Evolutionary conservation across 1,140 invertebrate species (phyloP), one percentile per base, ranked within the genome.

Genomic region (Pseudomyrmex dendroicus): DNA sequence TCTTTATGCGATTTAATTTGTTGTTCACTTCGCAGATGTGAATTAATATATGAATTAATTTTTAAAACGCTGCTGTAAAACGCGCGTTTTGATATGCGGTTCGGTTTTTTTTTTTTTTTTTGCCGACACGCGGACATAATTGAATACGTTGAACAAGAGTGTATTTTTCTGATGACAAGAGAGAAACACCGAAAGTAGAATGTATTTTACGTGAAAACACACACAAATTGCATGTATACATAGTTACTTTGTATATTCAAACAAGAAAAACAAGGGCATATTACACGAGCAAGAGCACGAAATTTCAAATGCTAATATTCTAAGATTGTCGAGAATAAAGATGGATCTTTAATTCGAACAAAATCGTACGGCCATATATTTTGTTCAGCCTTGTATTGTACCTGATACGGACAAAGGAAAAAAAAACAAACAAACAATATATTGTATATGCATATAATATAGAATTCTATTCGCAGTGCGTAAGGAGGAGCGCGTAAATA

Each of bases 321-420:
- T 59, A 50, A 35, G 35, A 35, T 35, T 35, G 35, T 80, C 66
- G 44, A 59, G 12, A 35, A 35, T 35, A 35, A 35, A 35, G 7
- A 10, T 17, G 20, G 20, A 48, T 83, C 66, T 78, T 83, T n/a
- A 35, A 78, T 83, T 22, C 3, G 73, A 77, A 83, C 73, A 84
- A 82, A 84, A 82, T 66, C 68, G 48, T 59, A 82, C 17, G 22
- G 48, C 64, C 44, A 72, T 76, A 77, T 84, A 86, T 84, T 88
- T 88, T 84, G 74, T 89, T 89, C 87, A 84, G 77, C 84, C 88
- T 89, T 89, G 84, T 89, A 89, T 89, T 89, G 87, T 89, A 89
- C 88, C 88, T 89, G 88, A 89, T 88, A 88, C 54, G 50, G 68
- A 73, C 82, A 67, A 50, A 78, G 73, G 22, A 74, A 52, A 72